Percentiles rank a stretch among this genome's conserved stretches.
Evolutionary conservation across 35 echinoderm and acorn worm genomes (phyloP).

Genomic region (Strongylocentrotus purpuratus): DNA sequence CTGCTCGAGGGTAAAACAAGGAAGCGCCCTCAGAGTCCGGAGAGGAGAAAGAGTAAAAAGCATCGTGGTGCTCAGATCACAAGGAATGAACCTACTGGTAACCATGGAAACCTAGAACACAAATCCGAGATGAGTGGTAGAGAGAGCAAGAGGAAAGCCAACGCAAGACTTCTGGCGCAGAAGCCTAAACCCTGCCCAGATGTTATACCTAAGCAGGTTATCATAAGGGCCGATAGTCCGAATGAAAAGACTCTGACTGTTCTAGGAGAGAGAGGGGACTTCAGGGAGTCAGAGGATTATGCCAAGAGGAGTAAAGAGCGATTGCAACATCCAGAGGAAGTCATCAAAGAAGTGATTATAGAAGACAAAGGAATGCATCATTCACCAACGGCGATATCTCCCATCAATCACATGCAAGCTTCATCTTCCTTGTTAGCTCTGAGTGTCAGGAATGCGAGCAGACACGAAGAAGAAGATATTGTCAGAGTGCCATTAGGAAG

Average conservation of each 20-base stretch:
- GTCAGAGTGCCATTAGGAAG: conserved; percentile 39
- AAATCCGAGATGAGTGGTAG: neutral
- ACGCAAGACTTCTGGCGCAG: neutral
- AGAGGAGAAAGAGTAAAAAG: conserved; percentile 33
- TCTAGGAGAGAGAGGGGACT: conserved; percentile 20
- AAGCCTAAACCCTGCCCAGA: neutral
- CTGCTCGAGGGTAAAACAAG: neutral
- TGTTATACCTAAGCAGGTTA: conserved; percentile 25
- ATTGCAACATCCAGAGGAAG: neutral
- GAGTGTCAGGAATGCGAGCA: neutral
- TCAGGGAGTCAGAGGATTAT: conserved; percentile 8
- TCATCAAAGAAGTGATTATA: neutral
- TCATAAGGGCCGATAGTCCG: conserved; percentile 13
- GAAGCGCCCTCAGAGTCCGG: conserved; percentile 36
- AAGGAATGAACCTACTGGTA: conserved; percentile 9
- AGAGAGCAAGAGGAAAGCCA: conserved; percentile 44
- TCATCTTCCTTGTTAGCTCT: conserved; percentile 36
- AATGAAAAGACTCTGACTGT: conserved; percentile 47
- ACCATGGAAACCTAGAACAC: conserved; percentile 21
- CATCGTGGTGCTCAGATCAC: conserved; percentile 22
- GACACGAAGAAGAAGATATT: conserved; percentile 14
- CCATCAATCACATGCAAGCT: conserved; percentile 24
- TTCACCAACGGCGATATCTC: conserved; percentile 25
- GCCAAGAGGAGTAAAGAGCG: conserved; percentile 18
- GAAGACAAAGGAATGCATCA: conserved; percentile 7